Conservation (phyloP, 2,888 invertebrate genomes). For the Aspidiotus rigidus region DNA sequence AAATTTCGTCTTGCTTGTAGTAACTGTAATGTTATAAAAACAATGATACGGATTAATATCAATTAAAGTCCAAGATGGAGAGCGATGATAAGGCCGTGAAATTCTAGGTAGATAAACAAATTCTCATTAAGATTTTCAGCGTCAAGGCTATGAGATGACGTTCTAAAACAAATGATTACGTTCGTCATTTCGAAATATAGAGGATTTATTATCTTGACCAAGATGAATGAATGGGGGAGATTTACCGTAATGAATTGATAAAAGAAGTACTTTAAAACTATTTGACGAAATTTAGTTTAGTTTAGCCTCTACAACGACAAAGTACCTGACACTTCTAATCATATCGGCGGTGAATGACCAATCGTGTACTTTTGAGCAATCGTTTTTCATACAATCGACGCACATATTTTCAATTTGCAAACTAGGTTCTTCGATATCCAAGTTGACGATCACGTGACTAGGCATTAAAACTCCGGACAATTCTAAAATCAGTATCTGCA, state of each 20-base stretch:
- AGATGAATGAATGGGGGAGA: too few relatives aligned
- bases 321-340: constrained; percentile 72
- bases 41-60: not conserved
- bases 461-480: constrained; percentile 89
- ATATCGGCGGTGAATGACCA: constrained; percentile 87
- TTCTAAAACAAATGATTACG: too few relatives aligned
- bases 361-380: constrained; percentile 77
- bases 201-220: too few relatives aligned
- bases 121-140: too few relatives aligned
- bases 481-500: constrained; percentile 71
- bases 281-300: too few relatives aligned
- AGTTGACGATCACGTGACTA: constrained; percentile 89
- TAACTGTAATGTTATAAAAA: constrained; percentile 51
- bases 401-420: constrained; percentile 82
- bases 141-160: too few relatives aligned
- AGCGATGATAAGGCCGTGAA: constrained; percentile 36
- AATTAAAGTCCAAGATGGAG: not conserved
- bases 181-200: too few relatives aligned
- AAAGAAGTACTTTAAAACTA: too few relatives aligned
- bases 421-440: constrained; percentile 86
- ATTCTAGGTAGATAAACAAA: too few relatives aligned
- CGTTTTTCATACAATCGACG: constrained; percentile 62
- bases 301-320: too few relatives aligned
- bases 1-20: constrained; percentile 91
- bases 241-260: too few relatives aligned